Base-by-base conservation (phyloP, 2,888 invertebrate species). In the Dicranocentrus wangi region DNA sequence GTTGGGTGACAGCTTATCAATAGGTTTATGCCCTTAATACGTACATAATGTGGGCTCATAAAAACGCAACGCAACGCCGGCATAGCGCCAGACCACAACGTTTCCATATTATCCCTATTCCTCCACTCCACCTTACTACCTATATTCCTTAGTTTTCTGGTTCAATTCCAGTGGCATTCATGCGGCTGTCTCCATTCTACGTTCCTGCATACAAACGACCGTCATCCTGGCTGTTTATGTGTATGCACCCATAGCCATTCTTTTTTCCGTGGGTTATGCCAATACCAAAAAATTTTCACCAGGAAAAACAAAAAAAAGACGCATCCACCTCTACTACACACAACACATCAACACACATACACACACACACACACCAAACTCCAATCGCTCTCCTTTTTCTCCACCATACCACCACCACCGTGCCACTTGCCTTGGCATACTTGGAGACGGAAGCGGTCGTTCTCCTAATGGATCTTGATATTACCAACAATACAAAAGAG, bases 381-480 rank as follows among this genome's bases (percentile, higher is more conserved):
- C n/a, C n/a, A n/a, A 69, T 69, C 53, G 69, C 55, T 69, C 28
- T 69, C 19, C 28, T 53, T 51, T 55, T 17, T 19, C 19, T 55
- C 53, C 21, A 25, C 10, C 21, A 53, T 27, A 42, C 17, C 23
- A 53, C 21, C 47, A 7, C 43, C 39, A 60, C 21, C 60, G 60
- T 32, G 25, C n/a, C n/a, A n/a, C 71, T 60, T 71, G 72, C 72
- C 51, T 72, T 72, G 72, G 72, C 72, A 58, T 71, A 42, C 28
- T 71, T 71, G 58, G 19, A 39, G 47, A 19, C 65, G 66, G 65
- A 75, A 66, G 42, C 55, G 42, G 53, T 28, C 25, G 65, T 55
- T 42, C 65, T 75, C 42, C 75, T 75, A 75, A 75, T 75, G 75
- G 75, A 75, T 75, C 55, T 55, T 43, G 23, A 66, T 63, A 63